These are phyloP conservation scores for Gymnocheta viridis DNA, from an alignment of 2,888 invertebrate genomes.

Conservation along the genomic window DNA sequence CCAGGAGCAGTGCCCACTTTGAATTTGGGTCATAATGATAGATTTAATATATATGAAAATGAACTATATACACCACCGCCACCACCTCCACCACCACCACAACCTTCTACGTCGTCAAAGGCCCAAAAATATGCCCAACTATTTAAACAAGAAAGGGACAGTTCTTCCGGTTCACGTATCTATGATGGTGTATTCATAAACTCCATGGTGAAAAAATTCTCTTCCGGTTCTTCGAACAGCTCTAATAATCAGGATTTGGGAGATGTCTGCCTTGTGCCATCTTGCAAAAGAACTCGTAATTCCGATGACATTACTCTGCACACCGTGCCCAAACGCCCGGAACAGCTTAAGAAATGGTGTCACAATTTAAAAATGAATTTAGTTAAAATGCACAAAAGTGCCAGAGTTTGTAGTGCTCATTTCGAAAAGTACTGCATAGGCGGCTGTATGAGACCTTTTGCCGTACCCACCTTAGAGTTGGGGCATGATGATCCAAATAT, in stretches of 20 bases:
- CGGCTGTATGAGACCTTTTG: slow-evolving; percentile 79
- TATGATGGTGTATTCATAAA: slow-evolving; percentile 63
- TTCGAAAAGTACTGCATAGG: slow-evolving; percentile 79
- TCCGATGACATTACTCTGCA: slow-evolving; percentile 77
- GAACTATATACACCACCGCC: slow-evolving; percentile 78
- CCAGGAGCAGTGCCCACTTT: slow-evolving; percentile 78
- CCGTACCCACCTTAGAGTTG: slow-evolving; percentile 77
- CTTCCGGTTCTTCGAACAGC: slow-evolving; percentile 49
- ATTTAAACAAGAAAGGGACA: slow-evolving; percentile 58
- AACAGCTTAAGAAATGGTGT: slow-evolving; percentile 79
- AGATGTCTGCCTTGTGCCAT: slow-evolving; percentile 76
- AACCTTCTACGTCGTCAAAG: slow-evolving; percentile 58
- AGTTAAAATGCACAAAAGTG: slow-evolving; percentile 77
- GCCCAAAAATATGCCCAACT: slow-evolving; percentile 61
- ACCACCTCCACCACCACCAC: slow-evolving; percentile 68
- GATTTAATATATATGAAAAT: slow-evolving; percentile 79
- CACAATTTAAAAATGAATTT: slow-evolving; percentile 77
- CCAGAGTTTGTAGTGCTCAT: slow-evolving; percentile 77
- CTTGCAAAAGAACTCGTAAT: slow-evolving; percentile 77
- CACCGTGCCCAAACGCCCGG: slow-evolving; percentile 77
- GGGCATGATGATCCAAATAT: slow-evolving; percentile 78
- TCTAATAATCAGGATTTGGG: slow-evolving; percentile 59
- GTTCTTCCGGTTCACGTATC: slow-evolving; percentile 39
- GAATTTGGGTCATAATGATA: slow-evolving; percentile 78
- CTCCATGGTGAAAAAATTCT: slow-evolving; percentile 56